Conservation (phyloP, 2,888 invertebrate species). For the Pecten maximus region DNA sequence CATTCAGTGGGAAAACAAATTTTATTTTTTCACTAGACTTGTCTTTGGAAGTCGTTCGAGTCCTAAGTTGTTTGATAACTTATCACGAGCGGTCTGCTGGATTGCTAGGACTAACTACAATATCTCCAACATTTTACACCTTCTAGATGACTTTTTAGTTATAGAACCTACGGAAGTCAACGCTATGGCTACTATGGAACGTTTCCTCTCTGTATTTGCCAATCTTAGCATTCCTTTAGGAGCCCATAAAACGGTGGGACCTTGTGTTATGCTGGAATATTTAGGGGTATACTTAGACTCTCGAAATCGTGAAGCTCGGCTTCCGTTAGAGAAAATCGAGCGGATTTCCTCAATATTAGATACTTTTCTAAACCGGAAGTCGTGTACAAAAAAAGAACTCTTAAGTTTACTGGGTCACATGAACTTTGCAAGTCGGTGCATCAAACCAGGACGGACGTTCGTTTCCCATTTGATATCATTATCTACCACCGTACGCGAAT, state of each 20-base stretch:
- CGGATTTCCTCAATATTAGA: not conserved
- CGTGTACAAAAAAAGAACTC: slow-evolving; percentile 43
- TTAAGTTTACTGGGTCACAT: slow-evolving; percentile 44
- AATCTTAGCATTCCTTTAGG: not conserved
- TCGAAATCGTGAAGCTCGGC: not conserved
- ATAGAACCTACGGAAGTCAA: not conserved
- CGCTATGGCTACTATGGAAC: not conserved
- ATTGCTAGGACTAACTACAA: not conserved
- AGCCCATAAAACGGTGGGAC: not conserved
- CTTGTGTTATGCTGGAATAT: not conserved
- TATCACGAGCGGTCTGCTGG: not conserved
- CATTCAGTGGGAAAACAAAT: not conserved
- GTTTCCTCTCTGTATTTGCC: not conserved
- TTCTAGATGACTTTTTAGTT: not conserved
- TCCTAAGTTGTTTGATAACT: not conserved
- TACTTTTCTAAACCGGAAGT: too few relatives aligned
- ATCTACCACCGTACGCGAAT: too few relatives aligned
- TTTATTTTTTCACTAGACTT: not conserved
- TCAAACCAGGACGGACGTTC: slow-evolving; percentile 52
- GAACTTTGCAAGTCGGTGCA: slow-evolving; percentile 46
- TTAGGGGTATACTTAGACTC: not conserved
- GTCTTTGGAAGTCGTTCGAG: not conserved
- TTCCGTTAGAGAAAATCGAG: not conserved
- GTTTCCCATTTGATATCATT: slow-evolving; percentile 48
- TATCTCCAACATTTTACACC: not conserved